phyloP scores from a whole-genome alignment of 2,797 vertebrate genomes.

The Pteropus rufus region DNA sequence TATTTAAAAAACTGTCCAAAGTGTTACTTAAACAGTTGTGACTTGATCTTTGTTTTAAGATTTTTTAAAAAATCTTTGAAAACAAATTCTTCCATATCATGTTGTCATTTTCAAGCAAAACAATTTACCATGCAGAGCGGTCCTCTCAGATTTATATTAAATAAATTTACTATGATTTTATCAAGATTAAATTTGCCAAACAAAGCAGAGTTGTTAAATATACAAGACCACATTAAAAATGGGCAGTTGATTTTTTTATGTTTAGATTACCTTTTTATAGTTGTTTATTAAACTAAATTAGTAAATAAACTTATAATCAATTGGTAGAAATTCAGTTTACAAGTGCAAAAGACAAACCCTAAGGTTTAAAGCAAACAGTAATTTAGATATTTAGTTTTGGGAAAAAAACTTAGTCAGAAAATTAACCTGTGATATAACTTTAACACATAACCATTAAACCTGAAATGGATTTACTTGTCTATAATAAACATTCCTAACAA shows the following conservation, averaged over 20 bases:
- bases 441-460: not conserved
- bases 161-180: not conserved
- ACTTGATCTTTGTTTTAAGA: not conserved
- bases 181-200: not conserved
- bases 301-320: not conserved
- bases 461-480: not conserved
- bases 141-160: not conserved
- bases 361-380: not conserved
- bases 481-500: not conserved
- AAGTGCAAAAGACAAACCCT: not conserved
- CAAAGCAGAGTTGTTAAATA: not conserved
- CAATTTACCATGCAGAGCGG: not conserved
- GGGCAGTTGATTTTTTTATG: not conserved
- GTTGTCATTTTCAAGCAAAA: constrained; percentile 6
- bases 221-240: not conserved
- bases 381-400: not conserved
- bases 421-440: not conserved
- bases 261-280: not conserved
- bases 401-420: not conserved
- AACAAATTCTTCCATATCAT: not conserved
- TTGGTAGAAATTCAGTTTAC: not conserved
- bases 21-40: not conserved
- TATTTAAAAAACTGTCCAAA: not conserved
- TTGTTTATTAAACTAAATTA: not conserved
- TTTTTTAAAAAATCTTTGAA: not conserved